A percentile compares a stretch with the other conserved stretches of the same genome.
Evolutionary conservation across 1,140 invertebrate genomes (phyloP).

Genomic region (Theocolax elegans): DNA sequence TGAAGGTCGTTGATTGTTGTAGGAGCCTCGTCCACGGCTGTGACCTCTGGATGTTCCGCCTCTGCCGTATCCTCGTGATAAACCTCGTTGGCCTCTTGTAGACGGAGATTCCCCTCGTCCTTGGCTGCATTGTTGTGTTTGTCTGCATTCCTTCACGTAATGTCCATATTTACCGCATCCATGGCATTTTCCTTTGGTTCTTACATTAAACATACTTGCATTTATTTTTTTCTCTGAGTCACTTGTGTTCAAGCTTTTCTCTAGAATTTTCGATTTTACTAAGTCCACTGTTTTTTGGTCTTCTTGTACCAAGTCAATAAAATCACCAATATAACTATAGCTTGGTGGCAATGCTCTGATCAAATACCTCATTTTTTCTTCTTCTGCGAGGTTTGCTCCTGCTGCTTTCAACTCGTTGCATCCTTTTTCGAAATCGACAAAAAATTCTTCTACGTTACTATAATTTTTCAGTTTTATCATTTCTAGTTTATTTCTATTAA

Average conservation of each 20-base stretch:
- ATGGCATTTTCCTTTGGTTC: neutral
- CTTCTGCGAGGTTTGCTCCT: too few species aligned
- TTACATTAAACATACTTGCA: neutral
- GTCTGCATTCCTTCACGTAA: neutral
- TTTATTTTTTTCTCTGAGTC: neutral
- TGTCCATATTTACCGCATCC: neutral
- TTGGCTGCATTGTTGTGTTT: neutral
- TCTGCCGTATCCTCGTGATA: neutral
- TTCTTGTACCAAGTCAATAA: too few species aligned
- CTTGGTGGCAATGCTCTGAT: too few species aligned
- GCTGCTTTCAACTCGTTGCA: too few species aligned
- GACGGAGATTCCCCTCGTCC: too few species aligned
- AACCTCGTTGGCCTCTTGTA: neutral
- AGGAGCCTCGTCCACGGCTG: neutral
- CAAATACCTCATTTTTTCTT: too few species aligned
- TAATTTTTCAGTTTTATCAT: too few species aligned
- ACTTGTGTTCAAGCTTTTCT: constrained; percentile 49
- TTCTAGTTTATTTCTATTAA: too few species aligned
- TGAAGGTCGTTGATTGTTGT: neutral
- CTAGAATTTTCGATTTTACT: constrained; percentile 58
- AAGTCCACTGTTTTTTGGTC: too few species aligned
- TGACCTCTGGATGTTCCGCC: neutral
- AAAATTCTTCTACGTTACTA: too few species aligned
- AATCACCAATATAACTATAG: too few species aligned
- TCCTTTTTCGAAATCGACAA: too few species aligned